Percentiles rank a stretch among this genome's conserved stretches.
Evolutionary conservation across 2,797 vertebrate genomes (phyloP).

Genomic region (Ptychadena robeensis): DNA sequence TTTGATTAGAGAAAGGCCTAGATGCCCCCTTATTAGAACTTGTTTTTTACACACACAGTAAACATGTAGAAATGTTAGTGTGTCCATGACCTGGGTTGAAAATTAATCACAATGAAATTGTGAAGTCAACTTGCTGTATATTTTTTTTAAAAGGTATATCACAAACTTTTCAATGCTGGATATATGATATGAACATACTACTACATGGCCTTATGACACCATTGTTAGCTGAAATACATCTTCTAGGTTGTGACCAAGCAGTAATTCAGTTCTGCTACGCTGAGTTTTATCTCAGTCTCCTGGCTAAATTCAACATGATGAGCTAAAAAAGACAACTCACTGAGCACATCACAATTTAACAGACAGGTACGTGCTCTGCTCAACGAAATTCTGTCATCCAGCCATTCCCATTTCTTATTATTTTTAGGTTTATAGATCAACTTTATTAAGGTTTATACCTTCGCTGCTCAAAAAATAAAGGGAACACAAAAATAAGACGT

Average conservation of each 20-base stretch:
- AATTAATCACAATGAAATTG: no score
- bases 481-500: no score
- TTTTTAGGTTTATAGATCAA: not conserved
- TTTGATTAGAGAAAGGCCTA: no score
- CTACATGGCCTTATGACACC: not conserved
- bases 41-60: no score
- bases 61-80: no score
- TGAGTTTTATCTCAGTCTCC: not conserved
- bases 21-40: no score
- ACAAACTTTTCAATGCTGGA: not conserved
- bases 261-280: not conserved
- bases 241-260: not conserved
- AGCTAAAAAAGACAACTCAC: slow-evolving; percentile 22
- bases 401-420: not conserved
- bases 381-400: not conserved
- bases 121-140: no score
- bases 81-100: no score
- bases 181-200: not conserved
- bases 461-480: no score
- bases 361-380: not conserved
- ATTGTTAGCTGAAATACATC: not conserved
- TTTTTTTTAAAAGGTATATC: no score
- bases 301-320: slow-evolving; percentile 33
- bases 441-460: not conserved
- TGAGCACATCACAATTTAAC: slow-evolving; percentile 26